Conservation (phyloP, 2,797 vertebrate genomes). For the Megalops cyprinoides region DNA sequence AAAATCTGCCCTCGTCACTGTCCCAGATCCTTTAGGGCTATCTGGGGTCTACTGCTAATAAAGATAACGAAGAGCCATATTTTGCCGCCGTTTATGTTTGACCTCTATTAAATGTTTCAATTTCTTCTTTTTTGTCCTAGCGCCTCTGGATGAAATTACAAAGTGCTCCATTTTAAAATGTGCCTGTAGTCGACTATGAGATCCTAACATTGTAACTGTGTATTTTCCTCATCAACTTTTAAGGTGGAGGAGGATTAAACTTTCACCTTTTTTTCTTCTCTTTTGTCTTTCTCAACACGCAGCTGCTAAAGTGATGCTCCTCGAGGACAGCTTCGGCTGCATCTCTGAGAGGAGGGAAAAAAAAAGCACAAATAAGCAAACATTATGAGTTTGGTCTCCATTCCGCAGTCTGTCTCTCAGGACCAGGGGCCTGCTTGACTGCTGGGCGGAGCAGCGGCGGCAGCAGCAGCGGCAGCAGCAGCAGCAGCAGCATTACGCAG, state of each 20-base stretch:
- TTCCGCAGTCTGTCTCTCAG: slow-evolving; percentile 31
- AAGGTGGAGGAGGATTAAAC: slow-evolving; percentile 71
- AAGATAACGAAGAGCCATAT: slow-evolving; percentile 46
- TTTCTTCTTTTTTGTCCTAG: background rate
- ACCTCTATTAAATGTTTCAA: slow-evolving; percentile 29
- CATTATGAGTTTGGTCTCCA: slow-evolving; percentile 39
- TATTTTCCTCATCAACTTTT: slow-evolving; percentile 52
- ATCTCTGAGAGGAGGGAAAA: slow-evolving; percentile 45
- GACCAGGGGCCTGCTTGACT: background rate
- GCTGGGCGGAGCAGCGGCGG: background rate
- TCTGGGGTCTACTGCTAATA: slow-evolving; percentile 47
- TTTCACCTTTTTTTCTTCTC: slow-evolving; percentile 61
- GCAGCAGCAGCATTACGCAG: background rate
- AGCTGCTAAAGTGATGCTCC: slow-evolving; percentile 67
- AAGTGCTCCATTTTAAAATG: slow-evolving; percentile 56
- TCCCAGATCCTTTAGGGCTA: slow-evolving; percentile 46
- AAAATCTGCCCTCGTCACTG: slow-evolving; percentile 22
- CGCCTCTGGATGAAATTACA: slow-evolving; percentile 45
- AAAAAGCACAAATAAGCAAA: slow-evolving; percentile 22
- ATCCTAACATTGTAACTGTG: slow-evolving; percentile 57
- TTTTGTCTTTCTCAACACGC: slow-evolving; percentile 37
- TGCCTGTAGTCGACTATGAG: slow-evolving; percentile 33
- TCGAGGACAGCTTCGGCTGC: slow-evolving; percentile 67
- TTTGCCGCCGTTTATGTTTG: slow-evolving; percentile 11
- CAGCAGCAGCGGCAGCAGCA: background rate